phyloP scores from a whole-genome alignment of 2,797 vertebrate species.

The Stomatorhinus walkeri region DNA sequence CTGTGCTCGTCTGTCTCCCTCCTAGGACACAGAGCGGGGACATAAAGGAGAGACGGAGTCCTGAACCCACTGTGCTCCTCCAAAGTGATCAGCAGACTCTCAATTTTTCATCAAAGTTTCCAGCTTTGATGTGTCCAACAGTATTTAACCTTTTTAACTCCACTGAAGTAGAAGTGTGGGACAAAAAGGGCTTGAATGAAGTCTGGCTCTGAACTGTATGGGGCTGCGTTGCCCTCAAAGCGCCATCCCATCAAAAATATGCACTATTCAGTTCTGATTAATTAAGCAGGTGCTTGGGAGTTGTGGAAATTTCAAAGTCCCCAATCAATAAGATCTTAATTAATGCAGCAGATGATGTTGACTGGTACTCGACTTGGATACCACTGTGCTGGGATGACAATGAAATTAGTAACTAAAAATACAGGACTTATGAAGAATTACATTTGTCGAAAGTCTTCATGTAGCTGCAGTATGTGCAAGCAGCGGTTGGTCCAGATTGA shows the following conservation, averaged over 20 bases:
- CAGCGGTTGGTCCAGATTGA: not conserved
- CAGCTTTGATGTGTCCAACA: slow-evolving; percentile 20
- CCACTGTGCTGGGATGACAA: not conserved
- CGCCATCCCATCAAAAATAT: not conserved
- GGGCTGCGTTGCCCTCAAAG: not conserved
- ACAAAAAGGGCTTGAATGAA: slow-evolving; percentile 4
- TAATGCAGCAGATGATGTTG: not conserved
- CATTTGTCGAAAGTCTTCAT: not conserved
- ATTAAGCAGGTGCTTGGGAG: slow-evolving; percentile 10
- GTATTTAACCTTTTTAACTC: slow-evolving; percentile 19
- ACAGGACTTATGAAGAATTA: not conserved
- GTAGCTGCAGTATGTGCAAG: not conserved
- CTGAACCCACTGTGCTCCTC: not conserved
- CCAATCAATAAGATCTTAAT: not conserved
- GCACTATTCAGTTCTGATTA: slow-evolving; percentile 8
- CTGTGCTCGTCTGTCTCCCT: not conserved
- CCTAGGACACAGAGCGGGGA: not conserved
- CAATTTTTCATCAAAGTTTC: slow-evolving; percentile 12
- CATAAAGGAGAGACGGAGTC: not conserved
- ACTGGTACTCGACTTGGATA: not conserved
- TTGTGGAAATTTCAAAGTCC: not conserved
- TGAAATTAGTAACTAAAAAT: not conserved
- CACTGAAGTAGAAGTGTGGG: slow-evolving; percentile 3
- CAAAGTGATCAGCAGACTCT: slow-evolving; percentile 16
- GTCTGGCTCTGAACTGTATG: not conserved